These are phyloP conservation scores for Rosalia funebris DNA, from an alignment of 2,888 invertebrate genomes.

Conservation along the genomic window DNA sequence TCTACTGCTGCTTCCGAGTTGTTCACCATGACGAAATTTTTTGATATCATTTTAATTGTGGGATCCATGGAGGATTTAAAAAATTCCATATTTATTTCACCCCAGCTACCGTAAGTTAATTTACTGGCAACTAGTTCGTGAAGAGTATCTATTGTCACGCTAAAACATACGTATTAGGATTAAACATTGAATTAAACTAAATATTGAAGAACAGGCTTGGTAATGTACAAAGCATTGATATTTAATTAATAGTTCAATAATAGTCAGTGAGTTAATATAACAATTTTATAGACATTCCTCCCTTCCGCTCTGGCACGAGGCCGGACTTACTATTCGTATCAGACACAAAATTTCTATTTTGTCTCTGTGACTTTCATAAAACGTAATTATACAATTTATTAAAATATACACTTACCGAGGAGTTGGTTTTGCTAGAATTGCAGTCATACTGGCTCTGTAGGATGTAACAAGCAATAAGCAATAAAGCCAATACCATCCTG, in stretches of 20 bases:
- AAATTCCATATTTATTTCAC: slow-evolving; percentile 74
- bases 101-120: slow-evolving; percentile 78
- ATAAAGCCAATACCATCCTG: slow-evolving; percentile 90
- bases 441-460: slow-evolving; percentile 86
- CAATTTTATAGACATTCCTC: too few relatives aligned
- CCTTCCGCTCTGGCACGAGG: too few relatives aligned
- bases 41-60: slow-evolving; percentile 73
- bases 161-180: too few relatives aligned
- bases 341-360: too few relatives aligned
- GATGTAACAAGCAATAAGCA: slow-evolving; percentile 82
- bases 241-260: too few relatives aligned
- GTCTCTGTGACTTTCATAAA: too few relatives aligned
- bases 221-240: too few relatives aligned
- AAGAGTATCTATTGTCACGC: slow-evolving; percentile 83
- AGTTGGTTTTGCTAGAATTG: slow-evolving; percentile 81
- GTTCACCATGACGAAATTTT: slow-evolving; percentile 72
- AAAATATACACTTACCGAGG: slow-evolving; percentile 70
- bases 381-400: too few relatives aligned
- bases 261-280: too few relatives aligned
- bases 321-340: too few relatives aligned
- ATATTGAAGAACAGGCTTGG: neutral
- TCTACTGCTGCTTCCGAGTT: slow-evolving; percentile 73
- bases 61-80: slow-evolving; percentile 77
- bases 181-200: too few relatives aligned
- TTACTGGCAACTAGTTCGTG: slow-evolving; percentile 74